Base-by-base conservation (phyloP, 1,140 invertebrate genomes). In the Drosophila malerkotliana region DNA sequence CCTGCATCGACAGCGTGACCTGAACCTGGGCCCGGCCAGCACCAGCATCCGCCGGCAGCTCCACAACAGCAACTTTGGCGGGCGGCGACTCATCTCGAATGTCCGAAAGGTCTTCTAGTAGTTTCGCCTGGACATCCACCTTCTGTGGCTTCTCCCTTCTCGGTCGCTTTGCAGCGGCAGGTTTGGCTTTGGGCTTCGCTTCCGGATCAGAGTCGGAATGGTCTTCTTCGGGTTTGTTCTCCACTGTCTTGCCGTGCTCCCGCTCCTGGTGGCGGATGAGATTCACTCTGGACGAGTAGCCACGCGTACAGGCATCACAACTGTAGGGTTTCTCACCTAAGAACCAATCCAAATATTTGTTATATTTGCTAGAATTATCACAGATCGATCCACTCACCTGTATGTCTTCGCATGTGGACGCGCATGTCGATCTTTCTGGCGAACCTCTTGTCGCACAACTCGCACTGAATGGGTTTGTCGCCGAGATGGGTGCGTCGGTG, bases 361-460 rank as follows among this genome's bases (percentile, higher is more conserved):
- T 59, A 52, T 7, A 2, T 7, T 44, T 6, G 12, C 34, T 3
- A 37, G 0, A 4, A 37, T 3, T 4, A 5, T n/a, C 1, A 15
- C 15, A 2, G 3, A 44, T 44, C 41, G 30, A 30, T 21, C 14
- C 14, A 81, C 74, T 94, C 92, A 73, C 94, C 94, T 1, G 94
- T 95, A 81, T 95, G 94, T 0, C 93, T 93, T 21, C 94, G 91
- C 87, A 94, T 93, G 80, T 95, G 94, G 61, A 94, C 94, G 45
- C 92, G 92, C 58, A 94, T 91, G 53, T 91, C 90, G 8, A 90
- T 91, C 44, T 91, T 91, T 92, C 94, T 93, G 39, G 94, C 93
- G 72, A 95, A 95, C 52, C 90, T 91, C 77, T 93, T 93, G 28
- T 93, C 93, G 78, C 94, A 94, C 15, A 93, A 75, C 72, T 93